Percentiles rank a stretch among this genome's conserved stretches.
Conservation (phyloP, 2,113 vertebrate species). For the Stigmatopora argus region DNA sequence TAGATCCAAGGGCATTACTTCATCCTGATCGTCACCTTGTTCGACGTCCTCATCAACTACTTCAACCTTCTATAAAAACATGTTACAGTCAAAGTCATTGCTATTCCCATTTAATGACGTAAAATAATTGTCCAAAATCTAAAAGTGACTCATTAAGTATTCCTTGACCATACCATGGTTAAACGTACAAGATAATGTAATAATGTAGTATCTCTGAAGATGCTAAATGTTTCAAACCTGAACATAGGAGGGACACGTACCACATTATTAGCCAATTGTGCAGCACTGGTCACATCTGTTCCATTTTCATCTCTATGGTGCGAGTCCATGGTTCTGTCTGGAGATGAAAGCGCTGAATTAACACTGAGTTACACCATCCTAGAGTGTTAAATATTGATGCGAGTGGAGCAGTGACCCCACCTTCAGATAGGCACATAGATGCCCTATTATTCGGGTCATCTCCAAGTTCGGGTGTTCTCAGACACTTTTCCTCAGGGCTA, state of each 20-base stretch:
- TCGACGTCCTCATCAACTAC: constrained; percentile 75
- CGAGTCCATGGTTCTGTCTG: constrained; percentile 81
- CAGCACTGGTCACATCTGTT: constrained; percentile 66
- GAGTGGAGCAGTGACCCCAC: constrained; percentile 45
- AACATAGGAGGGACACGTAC: constrained; percentile 57
- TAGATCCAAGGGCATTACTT: constrained; percentile 81
- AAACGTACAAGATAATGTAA: not conserved
- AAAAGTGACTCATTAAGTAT: not conserved
- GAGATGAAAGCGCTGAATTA: constrained; percentile 44
- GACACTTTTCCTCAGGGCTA: constrained; percentile 76
- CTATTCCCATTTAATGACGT: not conserved
- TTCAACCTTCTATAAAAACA: constrained; percentile 85
- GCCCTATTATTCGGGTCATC: constrained; percentile 85
- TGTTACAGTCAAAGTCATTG: not conserved
- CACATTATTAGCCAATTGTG: constrained; percentile 78
- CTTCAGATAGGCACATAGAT: constrained; percentile 89
- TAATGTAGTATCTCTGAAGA: not conserved
- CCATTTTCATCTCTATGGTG: constrained; percentile 70
- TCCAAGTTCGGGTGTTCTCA: constrained; percentile 71
- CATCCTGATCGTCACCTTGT: constrained; percentile 74
- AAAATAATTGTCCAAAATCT: too few relatives aligned
- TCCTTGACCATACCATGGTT: not conserved
- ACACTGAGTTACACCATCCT: constrained; percentile 1
- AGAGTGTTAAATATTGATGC: not conserved
- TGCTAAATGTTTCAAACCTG: constrained; percentile 1